phyloP scores from a whole-genome alignment of 2,113 vertebrate genomes.

The Propithecus coquereli region DNA sequence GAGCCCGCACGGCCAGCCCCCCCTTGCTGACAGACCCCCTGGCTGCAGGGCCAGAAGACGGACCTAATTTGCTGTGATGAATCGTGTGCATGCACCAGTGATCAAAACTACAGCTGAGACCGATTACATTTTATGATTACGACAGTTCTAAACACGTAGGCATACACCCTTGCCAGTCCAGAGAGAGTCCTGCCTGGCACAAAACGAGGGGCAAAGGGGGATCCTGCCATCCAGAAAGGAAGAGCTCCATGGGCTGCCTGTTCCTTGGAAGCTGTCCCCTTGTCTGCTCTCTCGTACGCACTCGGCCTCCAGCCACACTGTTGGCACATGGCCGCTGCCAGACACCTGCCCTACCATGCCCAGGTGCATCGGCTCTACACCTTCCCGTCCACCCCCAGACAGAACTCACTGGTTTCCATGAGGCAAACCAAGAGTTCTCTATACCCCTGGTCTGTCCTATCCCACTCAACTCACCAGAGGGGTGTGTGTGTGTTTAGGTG shows the following conservation, averaged over 20 bases:
- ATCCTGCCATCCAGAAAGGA: background rate
- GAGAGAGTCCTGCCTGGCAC: slow-evolving; percentile 64
- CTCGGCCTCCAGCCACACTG: background rate
- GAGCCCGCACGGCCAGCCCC: slow-evolving; percentile 64
- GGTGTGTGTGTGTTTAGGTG: accelerated
- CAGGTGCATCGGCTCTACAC: background rate
- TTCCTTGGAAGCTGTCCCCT: background rate
- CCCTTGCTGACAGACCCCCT: slow-evolving; percentile 67
- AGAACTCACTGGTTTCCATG: background rate
- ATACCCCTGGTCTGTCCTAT: background rate
- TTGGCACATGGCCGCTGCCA: background rate
- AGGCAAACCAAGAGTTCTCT: background rate
- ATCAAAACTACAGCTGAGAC: slow-evolving; percentile 88
- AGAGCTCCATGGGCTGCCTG: background rate
- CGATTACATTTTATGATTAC: slow-evolving; percentile 84
- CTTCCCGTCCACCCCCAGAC: background rate
- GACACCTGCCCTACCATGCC: background rate
- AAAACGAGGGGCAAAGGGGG: slow-evolving; percentile 39
- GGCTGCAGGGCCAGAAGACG: slow-evolving; percentile 77
- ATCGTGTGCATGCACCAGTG: slow-evolving; percentile 83
- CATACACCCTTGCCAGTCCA: slow-evolving; percentile 72
- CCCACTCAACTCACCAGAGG: background rate
- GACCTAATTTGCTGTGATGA: slow-evolving; percentile 86
- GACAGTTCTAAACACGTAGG: slow-evolving; percentile 81
- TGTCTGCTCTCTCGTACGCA: accelerated